Evolutionary conservation across 2,797 vertebrate species (phyloP).

Genomic region (Tolypeutes matacus): DNA sequence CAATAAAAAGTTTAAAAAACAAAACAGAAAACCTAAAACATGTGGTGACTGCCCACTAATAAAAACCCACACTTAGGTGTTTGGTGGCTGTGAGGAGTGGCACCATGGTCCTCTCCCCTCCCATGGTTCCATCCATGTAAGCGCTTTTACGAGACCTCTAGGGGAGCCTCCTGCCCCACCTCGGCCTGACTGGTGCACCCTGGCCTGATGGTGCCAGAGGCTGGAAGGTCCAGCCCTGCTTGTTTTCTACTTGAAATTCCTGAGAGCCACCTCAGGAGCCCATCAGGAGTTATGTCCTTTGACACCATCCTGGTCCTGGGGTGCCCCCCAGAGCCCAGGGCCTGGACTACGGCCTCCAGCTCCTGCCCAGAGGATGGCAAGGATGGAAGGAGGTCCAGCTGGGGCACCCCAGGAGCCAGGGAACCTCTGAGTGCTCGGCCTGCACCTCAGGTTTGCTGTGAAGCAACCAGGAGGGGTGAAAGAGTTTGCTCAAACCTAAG

Average conservation of each 20-base stretch:
- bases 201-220: rapidly evolving
- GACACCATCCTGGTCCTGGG: neutral
- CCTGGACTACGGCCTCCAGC: neutral
- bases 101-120: neutral
- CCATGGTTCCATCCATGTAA: neutral
- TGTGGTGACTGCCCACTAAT: rapidly evolving
- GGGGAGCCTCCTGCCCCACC: neutral
- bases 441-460: neutral
- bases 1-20: neutral
- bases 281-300: neutral
- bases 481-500: neutral
- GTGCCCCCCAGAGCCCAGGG: neutral
- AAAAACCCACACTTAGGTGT: rapidly evolving
- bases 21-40: neutral
- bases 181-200: neutral
- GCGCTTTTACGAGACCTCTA: neutral
- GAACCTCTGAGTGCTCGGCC: neutral
- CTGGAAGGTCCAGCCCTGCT: neutral
- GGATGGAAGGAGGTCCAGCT: neutral
- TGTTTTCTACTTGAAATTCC: neutral
- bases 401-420: neutral
- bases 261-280: neutral
- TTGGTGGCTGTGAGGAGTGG: rapidly evolving
- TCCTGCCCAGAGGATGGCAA: neutral
- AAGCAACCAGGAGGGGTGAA: neutral